These are phyloP conservation scores for Pheosia gnoma DNA, from an alignment of 2,888 invertebrate genomes.

Conservation along the genomic window DNA sequence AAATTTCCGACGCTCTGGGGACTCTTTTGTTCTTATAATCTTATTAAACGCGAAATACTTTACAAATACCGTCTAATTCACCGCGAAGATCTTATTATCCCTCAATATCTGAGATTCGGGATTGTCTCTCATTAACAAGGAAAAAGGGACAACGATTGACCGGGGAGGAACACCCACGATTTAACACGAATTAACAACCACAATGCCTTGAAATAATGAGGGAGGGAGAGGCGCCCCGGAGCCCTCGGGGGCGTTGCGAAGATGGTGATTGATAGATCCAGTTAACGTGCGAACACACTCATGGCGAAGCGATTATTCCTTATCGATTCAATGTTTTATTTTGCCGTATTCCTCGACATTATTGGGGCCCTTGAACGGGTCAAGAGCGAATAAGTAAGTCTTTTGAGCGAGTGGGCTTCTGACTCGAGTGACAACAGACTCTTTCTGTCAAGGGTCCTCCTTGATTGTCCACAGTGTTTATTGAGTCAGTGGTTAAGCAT, in stretches of 20 bases:
- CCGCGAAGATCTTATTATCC: slow-evolving; percentile 62
- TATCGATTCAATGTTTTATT: slow-evolving; percentile 33
- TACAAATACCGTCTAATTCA: slow-evolving; percentile 58
- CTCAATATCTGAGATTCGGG: slow-evolving; percentile 53
- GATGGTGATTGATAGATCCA: slow-evolving; percentile 39
- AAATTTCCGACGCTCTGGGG: slow-evolving; percentile 60
- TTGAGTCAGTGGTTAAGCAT: not conserved
- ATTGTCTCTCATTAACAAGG: slow-evolving; percentile 49
- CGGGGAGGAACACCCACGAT: slow-evolving; percentile 31
- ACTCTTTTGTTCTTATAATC: slow-evolving; percentile 72
- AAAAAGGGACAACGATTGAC: slow-evolving; percentile 48
- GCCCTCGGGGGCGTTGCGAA: slow-evolving; percentile 17
- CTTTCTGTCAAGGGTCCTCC: slow-evolving; percentile 16
- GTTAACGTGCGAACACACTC: slow-evolving; percentile 33
- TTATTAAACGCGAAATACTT: slow-evolving; percentile 66
- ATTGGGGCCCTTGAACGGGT: slow-evolving; percentile 24
- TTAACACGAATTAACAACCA: slow-evolving; percentile 40
- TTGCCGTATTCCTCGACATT: slow-evolving; percentile 17
- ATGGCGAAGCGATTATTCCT: slow-evolving; percentile 30
- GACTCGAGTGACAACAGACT: slow-evolving; percentile 26
- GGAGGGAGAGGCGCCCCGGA: slow-evolving; percentile 18
- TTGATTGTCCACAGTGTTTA: slow-evolving; percentile 24
- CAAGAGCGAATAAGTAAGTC: slow-evolving; percentile 27
- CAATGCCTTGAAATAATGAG: slow-evolving; percentile 40
- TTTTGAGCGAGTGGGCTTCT: slow-evolving; percentile 23